These are phyloP conservation scores for Distichodus sexfasciatus DNA, from an alignment of 2,797 vertebrate species.

Conservation along the genomic window DNA sequence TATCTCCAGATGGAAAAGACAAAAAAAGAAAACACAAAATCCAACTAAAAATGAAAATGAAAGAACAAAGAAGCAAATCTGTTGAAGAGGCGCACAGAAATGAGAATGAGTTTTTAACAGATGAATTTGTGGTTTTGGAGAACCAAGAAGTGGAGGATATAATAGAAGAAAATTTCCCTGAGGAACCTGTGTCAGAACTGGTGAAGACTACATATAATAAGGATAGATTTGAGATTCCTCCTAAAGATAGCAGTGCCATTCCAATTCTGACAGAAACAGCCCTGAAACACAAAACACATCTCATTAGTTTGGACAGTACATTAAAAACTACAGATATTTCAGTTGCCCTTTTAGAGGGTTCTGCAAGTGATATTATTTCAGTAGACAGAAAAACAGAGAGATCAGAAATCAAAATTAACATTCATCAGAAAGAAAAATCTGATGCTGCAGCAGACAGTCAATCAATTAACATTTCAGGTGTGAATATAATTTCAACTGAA, in stretches of 20 bases:
- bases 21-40: slow-evolving; percentile 76
- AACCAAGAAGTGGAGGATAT: slow-evolving; percentile 52
- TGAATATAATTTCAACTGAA: slow-evolving; percentile 59
- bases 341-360: slow-evolving; percentile 54
- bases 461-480: slow-evolving; percentile 58
- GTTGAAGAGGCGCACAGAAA: slow-evolving; percentile 66
- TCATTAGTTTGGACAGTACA: slow-evolving; percentile 66
- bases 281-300: slow-evolving; percentile 71
- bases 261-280: slow-evolving; percentile 53
- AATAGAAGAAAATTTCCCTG: slow-evolving; percentile 60
- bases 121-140: slow-evolving; percentile 51
- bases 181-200: slow-evolving; percentile 53
- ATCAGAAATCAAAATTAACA: slow-evolving; percentile 71
- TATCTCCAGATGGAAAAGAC: slow-evolving; percentile 60
- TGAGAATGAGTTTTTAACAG: slow-evolving; percentile 54
- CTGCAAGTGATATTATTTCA: slow-evolving; percentile 45
- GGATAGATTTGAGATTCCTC: slow-evolving; percentile 46
- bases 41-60: slow-evolving; percentile 75
- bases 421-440: slow-evolving; percentile 68
- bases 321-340: slow-evolving; percentile 71
- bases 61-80: slow-evolving; percentile 73
- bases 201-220: slow-evolving; percentile 52
- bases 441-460: slow-evolving; percentile 39
- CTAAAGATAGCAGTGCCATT: slow-evolving; percentile 56
- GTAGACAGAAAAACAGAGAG: slow-evolving; percentile 67